phyloP scores from a whole-genome alignment of 2,113 vertebrate species.

The human (Homo sapiens) region GRCh38 chrX:39484501-39485000 shows the following conservation, averaged over 20 bases:
- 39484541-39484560: constrained; percentile 75
- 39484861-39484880: neutral
- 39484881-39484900: neutral
- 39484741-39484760: neutral
- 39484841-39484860: neutral
- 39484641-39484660: neutral
- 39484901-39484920: neutral
- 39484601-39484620: constrained; percentile 52
- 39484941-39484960: neutral
- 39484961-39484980: neutral
- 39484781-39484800: neutral
- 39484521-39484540: constrained; percentile 58
- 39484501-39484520: constrained; percentile 72
- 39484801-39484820: neutral
- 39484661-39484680: constrained; percentile 17
- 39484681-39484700: neutral
- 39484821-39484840: neutral
- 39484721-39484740: neutral
- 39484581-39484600: constrained; percentile 60
- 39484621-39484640: constrained; percentile 15
- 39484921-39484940: neutral
- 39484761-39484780: neutral
- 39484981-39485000: neutral
- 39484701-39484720: neutral
- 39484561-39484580: constrained; percentile 76